Evolutionary conservation across 2,888 invertebrate species (phyloP).

Genomic region (Willowsia nigromaculata): DNA sequence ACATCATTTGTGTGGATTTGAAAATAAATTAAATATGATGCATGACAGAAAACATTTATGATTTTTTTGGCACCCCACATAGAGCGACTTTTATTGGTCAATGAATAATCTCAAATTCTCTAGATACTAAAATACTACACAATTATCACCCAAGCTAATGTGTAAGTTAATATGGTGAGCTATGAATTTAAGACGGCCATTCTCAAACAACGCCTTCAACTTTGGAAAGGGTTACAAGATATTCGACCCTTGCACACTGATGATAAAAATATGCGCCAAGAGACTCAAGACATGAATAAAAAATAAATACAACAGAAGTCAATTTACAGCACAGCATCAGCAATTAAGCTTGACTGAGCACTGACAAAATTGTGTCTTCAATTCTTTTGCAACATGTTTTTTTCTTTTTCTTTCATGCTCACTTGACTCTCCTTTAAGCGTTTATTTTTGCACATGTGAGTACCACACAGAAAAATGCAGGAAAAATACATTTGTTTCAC

Average conservation of each 20-base stretch:
- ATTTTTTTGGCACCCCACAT: no score
- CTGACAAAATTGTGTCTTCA: slow-evolving; percentile 8
- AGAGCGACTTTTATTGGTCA: no score
- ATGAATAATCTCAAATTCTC: no score
- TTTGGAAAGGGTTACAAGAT: neutral
- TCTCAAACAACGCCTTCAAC: neutral
- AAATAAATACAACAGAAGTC: neutral
- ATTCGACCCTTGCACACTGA: neutral
- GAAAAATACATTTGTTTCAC: slow-evolving; percentile 42
- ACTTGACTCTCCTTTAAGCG: slow-evolving; percentile 51
- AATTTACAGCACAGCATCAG: neutral
- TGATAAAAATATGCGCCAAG: neutral
- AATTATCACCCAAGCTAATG: no score
- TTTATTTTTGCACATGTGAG: slow-evolving; percentile 50
- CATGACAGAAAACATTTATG: no score
- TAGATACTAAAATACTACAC: no score
- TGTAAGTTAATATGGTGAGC: neutral
- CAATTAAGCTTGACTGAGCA: slow-evolving; percentile 2
- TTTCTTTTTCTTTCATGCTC: slow-evolving; percentile 56
- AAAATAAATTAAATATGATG: no score
- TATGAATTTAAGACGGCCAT: neutral
- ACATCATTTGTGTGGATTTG: no score
- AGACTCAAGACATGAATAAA: neutral
- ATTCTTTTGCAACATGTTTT: slow-evolving; percentile 9
- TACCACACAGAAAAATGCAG: slow-evolving; percentile 27